Conservation (phyloP, 2,888 invertebrate species). For the Eumacrocentrus americanus region DNA sequence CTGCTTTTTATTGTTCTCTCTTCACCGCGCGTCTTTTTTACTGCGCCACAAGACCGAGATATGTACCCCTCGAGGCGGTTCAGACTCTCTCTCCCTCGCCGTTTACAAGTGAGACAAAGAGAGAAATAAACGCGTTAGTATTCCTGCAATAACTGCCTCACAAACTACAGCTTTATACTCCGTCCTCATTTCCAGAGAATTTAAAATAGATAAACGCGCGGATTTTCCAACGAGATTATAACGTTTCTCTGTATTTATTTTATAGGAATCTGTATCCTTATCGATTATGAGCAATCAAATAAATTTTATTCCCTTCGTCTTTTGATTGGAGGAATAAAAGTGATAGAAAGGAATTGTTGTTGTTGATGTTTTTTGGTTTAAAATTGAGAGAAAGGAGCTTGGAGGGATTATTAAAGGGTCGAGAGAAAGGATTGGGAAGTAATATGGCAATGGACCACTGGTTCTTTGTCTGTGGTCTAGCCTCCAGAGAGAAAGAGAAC, state of each 20-base stretch:
- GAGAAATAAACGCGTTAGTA: constrained; percentile 31
- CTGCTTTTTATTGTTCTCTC: constrained; percentile 35
- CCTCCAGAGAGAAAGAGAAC: constrained; percentile 23
- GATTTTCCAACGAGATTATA: too few species aligned
- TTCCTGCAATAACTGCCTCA: constrained; percentile 1
- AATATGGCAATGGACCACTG: constrained; percentile 11
- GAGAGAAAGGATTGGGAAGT: constrained; percentile 22
- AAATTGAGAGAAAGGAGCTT: too few species aligned
- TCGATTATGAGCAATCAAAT: too few species aligned
- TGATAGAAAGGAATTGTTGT: neutral
- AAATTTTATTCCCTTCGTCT: neutral
- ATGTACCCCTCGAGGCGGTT: neutral
- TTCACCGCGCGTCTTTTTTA: constrained; percentile 10
- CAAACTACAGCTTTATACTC: neutral
- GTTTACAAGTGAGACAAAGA: constrained; percentile 38
- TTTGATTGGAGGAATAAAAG: neutral
- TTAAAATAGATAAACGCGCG: neutral
- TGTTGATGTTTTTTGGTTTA: neutral
- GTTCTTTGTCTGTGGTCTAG: constrained; percentile 12
- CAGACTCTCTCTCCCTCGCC: constrained; percentile 20
- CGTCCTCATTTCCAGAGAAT: neutral
- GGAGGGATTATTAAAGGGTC: constrained; percentile 3
- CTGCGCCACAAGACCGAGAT: constrained; percentile 7
- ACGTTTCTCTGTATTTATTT: too few species aligned
- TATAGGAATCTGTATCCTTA: too few species aligned